phyloP scores from a whole-genome alignment of 2,797 vertebrate species.

The Falco naumanni region DNA sequence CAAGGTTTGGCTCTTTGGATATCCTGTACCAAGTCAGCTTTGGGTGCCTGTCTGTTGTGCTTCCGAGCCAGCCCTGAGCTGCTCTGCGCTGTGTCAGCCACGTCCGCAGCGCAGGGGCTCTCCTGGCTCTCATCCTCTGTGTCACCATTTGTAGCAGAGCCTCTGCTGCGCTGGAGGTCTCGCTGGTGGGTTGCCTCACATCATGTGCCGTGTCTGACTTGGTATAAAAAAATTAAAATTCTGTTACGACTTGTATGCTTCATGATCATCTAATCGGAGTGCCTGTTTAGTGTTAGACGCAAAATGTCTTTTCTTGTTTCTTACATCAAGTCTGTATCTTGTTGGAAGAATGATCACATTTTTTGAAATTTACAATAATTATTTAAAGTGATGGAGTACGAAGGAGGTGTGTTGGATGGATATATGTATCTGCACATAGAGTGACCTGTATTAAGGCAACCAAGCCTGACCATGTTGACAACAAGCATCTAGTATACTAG shows the following conservation, averaged over 20 bases:
- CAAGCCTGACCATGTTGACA: background rate
- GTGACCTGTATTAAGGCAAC: background rate
- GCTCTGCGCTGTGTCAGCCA: background rate
- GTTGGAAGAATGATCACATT: background rate
- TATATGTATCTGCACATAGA: background rate
- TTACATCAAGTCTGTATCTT: background rate
- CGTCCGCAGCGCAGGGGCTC: background rate
- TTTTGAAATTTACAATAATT: background rate
- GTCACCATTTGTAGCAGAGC: background rate
- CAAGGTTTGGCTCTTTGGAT: slow-evolving; percentile 47
- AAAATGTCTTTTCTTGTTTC: background rate
- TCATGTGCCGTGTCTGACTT: background rate
- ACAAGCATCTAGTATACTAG: background rate
- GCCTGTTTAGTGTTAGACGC: slow-evolving; percentile 1
- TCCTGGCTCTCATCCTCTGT: background rate
- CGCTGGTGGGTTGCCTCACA: background rate
- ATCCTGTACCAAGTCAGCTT: background rate
- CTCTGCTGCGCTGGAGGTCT: background rate
- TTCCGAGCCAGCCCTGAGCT: background rate
- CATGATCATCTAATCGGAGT: background rate
- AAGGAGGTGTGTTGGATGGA: background rate
- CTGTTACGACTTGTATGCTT: background rate
- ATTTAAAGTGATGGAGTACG: background rate
- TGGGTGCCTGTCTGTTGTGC: background rate
- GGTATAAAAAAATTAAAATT: background rate